Base-by-base conservation (phyloP, 2,113 vertebrate genomes). In the Balaeniceps rex region DNA sequence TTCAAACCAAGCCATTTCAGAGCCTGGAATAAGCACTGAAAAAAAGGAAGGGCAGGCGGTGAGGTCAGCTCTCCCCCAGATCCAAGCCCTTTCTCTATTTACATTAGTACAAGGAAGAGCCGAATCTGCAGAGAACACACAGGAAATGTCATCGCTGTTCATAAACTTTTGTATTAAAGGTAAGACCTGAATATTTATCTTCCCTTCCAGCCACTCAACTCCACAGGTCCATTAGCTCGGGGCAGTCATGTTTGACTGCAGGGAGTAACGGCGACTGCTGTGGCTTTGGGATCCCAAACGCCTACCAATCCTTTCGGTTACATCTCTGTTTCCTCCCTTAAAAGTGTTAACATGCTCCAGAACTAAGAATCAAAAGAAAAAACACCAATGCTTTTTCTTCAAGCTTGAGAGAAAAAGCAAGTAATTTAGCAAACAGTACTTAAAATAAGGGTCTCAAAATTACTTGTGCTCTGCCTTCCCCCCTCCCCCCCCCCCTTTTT, bases 361-460 rank as follows among this genome's bases (percentile, higher is more conserved):
- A 18, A 34, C 26, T 47, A 23, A 33, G 54, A 93, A 68, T 36
- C 47, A 66, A 71, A 81, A 25, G 23, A 51, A 51, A 46, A 23
- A 49, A 49, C 12, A 13, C 10, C 42, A 64, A 46, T 19, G 10
- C 31, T 87, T 86, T 81, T 79, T 46, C 52, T 90, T 65, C 17
- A 19, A 76, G 75, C 79, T 85, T 69, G 36, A 93, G 58, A 93
- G 78, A 40, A 38, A 64, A 79, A 75, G 87, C 71, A 82, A 97
- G 87, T 75, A 80, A 97, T 96, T 95, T 88, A 96, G 94, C 94
- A 96, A 96, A 91, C 82, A 52, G 83, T 76, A 91, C 69, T 92
- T 92, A 83, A 95, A 97, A 90, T 70, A 80, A 94, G 49, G 23
- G 75, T 75, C 74, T 82, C 68, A 33, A 88, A 95, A 40, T 7